phyloP scores from a whole-genome alignment of 2,113 vertebrate genomes.

The Percina caprodes region DNA sequence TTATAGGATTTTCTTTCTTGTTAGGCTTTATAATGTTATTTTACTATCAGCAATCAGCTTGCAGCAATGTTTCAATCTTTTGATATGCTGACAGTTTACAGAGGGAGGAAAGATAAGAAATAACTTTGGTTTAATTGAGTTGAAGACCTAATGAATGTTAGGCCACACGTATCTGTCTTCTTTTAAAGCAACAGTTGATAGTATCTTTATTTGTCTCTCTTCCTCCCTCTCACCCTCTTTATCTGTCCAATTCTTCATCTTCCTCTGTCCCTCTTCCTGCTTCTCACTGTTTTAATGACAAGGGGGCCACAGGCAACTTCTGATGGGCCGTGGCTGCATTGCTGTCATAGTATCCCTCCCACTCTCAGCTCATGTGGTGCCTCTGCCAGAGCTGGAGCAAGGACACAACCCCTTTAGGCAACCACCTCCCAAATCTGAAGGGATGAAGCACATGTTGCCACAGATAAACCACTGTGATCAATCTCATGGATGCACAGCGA shows the following conservation, averaged over 20 bases:
- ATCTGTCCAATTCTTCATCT: slow-evolving; percentile 46
- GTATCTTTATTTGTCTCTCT: slow-evolving; percentile 62
- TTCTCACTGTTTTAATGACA: slow-evolving; percentile 77
- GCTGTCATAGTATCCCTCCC: slow-evolving; percentile 76
- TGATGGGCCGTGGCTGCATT: slow-evolving; percentile 73
- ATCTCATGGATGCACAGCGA: slow-evolving; percentile 86
- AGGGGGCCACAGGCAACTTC: slow-evolving; percentile 77
- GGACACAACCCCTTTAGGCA: slow-evolving; percentile 80
- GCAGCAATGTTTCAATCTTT: slow-evolving; percentile 50
- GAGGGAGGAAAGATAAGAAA: slow-evolving; percentile 64
- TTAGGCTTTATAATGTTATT: slow-evolving; percentile 16
- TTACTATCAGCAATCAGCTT: slow-evolving; percentile 46
- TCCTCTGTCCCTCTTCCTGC: slow-evolving; percentile 53
- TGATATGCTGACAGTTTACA: slow-evolving; percentile 73
- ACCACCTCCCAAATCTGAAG: slow-evolving; percentile 82
- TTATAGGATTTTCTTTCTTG: slow-evolving; percentile 27
- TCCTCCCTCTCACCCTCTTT: slow-evolving; percentile 29
- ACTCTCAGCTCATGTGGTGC: slow-evolving; percentile 61
- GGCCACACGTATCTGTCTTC: slow-evolving; percentile 66
- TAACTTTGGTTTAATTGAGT: slow-evolving; percentile 79
- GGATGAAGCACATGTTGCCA: slow-evolving; percentile 86
- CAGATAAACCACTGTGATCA: slow-evolving; percentile 89
- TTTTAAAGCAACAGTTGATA: slow-evolving; percentile 75
- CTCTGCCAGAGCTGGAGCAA: slow-evolving; percentile 77
- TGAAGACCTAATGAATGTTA: slow-evolving; percentile 79